A percentile compares a stretch with the other conserved stretches of the same genome.
These are phyloP conservation scores for Graptemys geographica DNA, from an alignment of 2,797 vertebrate species.

Conservation along the genomic window DNA sequence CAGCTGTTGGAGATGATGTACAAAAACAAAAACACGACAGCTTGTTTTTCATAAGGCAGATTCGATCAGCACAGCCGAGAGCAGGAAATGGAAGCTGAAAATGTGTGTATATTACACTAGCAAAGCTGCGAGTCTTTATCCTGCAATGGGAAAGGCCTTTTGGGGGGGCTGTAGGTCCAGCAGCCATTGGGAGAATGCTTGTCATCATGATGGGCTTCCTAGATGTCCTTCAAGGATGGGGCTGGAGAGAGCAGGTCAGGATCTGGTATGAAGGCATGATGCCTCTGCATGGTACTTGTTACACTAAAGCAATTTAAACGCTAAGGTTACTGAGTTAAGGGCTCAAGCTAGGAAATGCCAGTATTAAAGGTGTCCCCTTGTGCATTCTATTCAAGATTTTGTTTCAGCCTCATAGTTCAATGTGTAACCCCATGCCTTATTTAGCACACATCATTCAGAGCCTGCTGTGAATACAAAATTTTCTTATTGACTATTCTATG, in stretches of 20 bases:
- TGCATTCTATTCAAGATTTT: background rate
- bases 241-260: background rate
- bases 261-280: background rate
- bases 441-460: background rate
- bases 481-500: background rate
- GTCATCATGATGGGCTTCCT: background rate
- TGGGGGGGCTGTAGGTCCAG: background rate
- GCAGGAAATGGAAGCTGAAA: background rate
- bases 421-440: background rate
- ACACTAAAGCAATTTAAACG: accelerated
- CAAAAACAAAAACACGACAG: background rate
- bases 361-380: background rate
- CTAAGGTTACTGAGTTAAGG: background rate
- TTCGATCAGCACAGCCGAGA: background rate
- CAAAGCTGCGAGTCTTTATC: background rate
- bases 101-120: background rate
- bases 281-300: background rate
- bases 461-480: background rate
- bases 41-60: constrained; percentile 24
- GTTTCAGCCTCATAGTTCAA: background rate
- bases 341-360: background rate
- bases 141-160: background rate
- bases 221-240: background rate
- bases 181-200: background rate
- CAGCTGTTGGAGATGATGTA: background rate